phyloP scores from a whole-genome alignment of 92 coral and sea anemone genomes.

The Virgularia gustaviana region DNA sequence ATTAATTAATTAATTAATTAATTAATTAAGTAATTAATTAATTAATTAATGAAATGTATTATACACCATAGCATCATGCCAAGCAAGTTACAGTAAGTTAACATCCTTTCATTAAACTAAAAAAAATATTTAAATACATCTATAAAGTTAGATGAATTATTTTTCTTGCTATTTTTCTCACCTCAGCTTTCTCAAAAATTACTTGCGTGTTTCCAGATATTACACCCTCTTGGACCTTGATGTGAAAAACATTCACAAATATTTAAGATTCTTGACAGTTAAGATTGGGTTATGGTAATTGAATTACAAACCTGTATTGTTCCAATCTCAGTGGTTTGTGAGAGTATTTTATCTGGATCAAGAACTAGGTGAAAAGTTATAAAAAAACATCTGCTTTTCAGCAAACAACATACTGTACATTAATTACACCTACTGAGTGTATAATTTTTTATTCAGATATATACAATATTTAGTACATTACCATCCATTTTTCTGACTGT shows the following conservation, averaged over 20 bases:
- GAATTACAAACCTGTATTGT: not conserved
- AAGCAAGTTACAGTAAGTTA: too few relatives aligned
- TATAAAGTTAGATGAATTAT: too few relatives aligned
- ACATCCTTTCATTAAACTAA: too few relatives aligned
- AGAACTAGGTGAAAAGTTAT: constrained; percentile 65
- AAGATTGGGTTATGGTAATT: not conserved
- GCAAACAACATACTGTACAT: not conserved
- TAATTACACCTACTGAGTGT: not conserved
- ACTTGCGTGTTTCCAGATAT: constrained; percentile 89
- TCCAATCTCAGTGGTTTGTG: constrained; percentile 1
- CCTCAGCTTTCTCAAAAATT: constrained; percentile 91
- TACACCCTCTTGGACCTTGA: constrained; percentile 80
- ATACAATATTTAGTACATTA: too few relatives aligned
- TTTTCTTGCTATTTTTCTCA: too few relatives aligned
- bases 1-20: too few relatives aligned
- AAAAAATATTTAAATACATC: too few relatives aligned
- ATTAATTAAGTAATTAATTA: too few relatives aligned
- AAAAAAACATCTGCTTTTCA: not conserved
- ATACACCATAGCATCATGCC: too few relatives aligned
- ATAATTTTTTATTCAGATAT: not conserved
- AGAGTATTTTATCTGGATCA: constrained; percentile 46
- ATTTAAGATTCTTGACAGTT: not conserved
- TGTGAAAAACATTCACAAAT: too few relatives aligned
- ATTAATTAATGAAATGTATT: too few relatives aligned
- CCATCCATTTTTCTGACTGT: constrained; percentile 86